A percentile compares a stretch with the other conserved stretches of the same genome.
Evolutionary conservation across 2,113 vertebrate genomes (phyloP).

Genomic region (Protobothrops mucrosquamatus): DNA sequence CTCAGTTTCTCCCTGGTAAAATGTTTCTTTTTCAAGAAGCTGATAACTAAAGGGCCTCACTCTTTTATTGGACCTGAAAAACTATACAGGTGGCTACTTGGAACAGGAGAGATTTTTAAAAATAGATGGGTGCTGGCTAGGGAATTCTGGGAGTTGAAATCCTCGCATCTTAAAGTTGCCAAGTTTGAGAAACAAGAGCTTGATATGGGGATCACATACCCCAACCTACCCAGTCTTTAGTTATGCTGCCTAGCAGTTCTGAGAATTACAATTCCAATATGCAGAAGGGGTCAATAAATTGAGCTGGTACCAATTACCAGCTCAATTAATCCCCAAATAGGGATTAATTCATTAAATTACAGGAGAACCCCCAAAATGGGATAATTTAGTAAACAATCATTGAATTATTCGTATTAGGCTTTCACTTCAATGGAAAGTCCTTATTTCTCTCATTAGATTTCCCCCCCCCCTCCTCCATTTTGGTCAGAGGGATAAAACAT

Average conservation of each 20-base stretch:
- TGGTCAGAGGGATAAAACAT: neutral
- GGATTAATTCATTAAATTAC: neutral
- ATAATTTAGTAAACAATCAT: neutral
- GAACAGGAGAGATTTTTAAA: neutral
- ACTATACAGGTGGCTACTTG: neutral
- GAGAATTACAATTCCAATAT: neutral
- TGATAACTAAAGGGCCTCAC: no score
- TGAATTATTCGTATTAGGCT: neutral
- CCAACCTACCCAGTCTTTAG: neutral
- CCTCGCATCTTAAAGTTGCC: neutral
- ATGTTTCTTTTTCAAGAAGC: neutral
- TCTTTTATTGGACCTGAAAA: neutral
- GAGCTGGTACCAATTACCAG: neutral
- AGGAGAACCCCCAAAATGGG: neutral
- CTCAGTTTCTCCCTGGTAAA: neutral
- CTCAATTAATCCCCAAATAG: neutral
- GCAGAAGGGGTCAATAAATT: neutral
- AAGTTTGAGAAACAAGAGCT: neutral
- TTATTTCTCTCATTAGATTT: neutral
- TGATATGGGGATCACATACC: neutral
- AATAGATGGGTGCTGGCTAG: neutral
- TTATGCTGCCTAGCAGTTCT: neutral
- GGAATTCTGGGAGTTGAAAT: neutral
- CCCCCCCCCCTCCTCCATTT: neutral
- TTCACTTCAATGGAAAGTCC: neutral